Conservation (phyloP, 2,113 vertebrate species). For the Podocnemis expansa region DNA sequence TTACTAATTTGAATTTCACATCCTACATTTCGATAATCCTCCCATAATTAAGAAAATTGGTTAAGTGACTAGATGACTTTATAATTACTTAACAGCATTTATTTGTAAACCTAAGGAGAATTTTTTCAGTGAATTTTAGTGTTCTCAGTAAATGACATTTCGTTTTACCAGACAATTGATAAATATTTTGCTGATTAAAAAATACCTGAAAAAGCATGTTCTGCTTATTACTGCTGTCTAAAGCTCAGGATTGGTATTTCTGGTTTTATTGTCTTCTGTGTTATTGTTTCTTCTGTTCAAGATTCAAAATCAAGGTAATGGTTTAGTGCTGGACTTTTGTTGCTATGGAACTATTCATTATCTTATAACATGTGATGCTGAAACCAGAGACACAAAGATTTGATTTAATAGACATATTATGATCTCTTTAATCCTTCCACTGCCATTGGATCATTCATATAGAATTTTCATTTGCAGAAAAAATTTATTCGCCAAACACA, state of each 20-base stretch:
- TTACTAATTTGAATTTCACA: background rate
- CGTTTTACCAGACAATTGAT: conserved; percentile 14
- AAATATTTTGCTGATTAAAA: background rate
- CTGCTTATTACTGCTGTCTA: conserved; percentile 7
- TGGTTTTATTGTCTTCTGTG: background rate
- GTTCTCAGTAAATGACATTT: background rate
- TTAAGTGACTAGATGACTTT: background rate
- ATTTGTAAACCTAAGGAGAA: background rate
- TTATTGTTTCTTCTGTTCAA: conserved; percentile 41
- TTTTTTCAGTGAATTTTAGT: background rate
- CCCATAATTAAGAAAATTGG: background rate
- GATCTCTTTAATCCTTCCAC: conserved; percentile 29
- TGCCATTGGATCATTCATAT: background rate
- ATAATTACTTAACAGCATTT: background rate
- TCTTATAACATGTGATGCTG: conserved; percentile 39
- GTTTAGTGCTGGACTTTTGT: conserved; percentile 66
- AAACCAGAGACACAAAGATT: conserved; percentile 47
- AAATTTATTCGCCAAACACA: background rate
- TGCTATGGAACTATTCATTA: conserved; percentile 68
- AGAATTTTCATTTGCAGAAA: background rate
- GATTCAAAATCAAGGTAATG: conserved; percentile 58
- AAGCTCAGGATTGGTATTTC: conserved; percentile 35
- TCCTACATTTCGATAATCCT: background rate
- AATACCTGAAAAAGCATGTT: conserved; percentile 19
- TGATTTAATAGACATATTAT: conserved; percentile 34